Base-by-base conservation (phyloP, 1,140 invertebrate species). In the Hyphantria cunea region DNA sequence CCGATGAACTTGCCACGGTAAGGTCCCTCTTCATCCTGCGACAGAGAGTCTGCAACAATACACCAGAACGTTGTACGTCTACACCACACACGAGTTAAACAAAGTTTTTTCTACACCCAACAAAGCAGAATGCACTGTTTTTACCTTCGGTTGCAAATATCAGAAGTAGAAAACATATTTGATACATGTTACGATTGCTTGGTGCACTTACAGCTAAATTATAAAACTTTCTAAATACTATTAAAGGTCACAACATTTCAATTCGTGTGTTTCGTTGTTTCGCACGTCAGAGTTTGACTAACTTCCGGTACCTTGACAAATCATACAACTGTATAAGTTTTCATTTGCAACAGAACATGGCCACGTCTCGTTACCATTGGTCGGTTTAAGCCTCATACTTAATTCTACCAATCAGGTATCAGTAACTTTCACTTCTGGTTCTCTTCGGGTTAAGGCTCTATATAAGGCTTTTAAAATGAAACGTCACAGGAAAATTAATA, bases 1-100 rank as follows among this genome's bases (percentile, higher is more conserved):
- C 96, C 97, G 25, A 98, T 86, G 67, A 93, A 94, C 84, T 96
- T 96, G 45, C 97, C 97, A 59, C 91, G 93, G 72, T 98, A 97
- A 8, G 94, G 94, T 0, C 94, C 94, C 45, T 94, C 93, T 59
- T 95, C 93, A 45, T 89, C 88, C 70, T 91, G 84, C 44, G 86
- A 78, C 13, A 49, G 67, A 47, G 83, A 80, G 41, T 78, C 89
- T 91, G 74, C 32, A 89, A 80, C 32, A 34, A 44, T 52, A 12
- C 39, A 41, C 15, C 49, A 52, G 12, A 9, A 37, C 13, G 12
- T 54, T 34, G 34, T 25, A 47, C n/a, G n/a, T n/a, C n/a, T n/a
- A n/a, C 42, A 59, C 59, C 45, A 47, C 8, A 14, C 37, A 59
- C 44, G 37, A 44, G 34, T 52, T 51, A 64, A 64, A 67, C 68